Evolutionary conservation across 2,113 vertebrate species (phyloP).

Genomic region (Ophiodon elongatus): DNA sequence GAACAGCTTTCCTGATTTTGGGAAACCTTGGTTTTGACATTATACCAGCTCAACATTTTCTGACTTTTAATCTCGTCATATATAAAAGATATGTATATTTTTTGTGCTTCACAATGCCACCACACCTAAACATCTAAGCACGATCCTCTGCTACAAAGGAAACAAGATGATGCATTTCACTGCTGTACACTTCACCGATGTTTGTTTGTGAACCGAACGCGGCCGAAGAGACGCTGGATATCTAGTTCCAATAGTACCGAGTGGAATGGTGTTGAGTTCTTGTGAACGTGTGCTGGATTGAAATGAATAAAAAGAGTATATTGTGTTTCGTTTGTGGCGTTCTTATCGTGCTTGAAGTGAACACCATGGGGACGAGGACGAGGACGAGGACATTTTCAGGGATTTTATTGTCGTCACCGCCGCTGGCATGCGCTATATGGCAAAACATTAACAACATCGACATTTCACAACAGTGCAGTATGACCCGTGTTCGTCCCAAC

Average conservation of each 20-base stretch:
- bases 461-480: slow-evolving; percentile 59
- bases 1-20: background rate
- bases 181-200: background rate
- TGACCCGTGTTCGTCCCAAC: slow-evolving; percentile 35
- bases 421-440: slow-evolving; percentile 72
- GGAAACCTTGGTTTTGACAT: background rate
- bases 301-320: slow-evolving; percentile 72
- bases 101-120: background rate
- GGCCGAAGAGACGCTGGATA: slow-evolving; percentile 5
- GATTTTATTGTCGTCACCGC: slow-evolving; percentile 62
- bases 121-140: background rate
- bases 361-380: background rate
- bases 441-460: slow-evolving; percentile 72
- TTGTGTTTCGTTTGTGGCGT: slow-evolving; percentile 44
- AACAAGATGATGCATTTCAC: background rate
- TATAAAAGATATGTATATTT: background rate
- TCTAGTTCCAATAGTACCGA: background rate
- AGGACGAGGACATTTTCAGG: slow-evolving; percentile 15
- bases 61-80: background rate
- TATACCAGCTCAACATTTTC: background rate
- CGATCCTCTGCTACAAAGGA: background rate
- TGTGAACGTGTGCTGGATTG: slow-evolving; percentile 55
- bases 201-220: background rate
- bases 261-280: slow-evolving; percentile 27
- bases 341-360: slow-evolving; percentile 29